Evolutionary conservation across 2,888 invertebrate genomes (phyloP).

Genomic region (Aporophyla lueneburgensis): DNA sequence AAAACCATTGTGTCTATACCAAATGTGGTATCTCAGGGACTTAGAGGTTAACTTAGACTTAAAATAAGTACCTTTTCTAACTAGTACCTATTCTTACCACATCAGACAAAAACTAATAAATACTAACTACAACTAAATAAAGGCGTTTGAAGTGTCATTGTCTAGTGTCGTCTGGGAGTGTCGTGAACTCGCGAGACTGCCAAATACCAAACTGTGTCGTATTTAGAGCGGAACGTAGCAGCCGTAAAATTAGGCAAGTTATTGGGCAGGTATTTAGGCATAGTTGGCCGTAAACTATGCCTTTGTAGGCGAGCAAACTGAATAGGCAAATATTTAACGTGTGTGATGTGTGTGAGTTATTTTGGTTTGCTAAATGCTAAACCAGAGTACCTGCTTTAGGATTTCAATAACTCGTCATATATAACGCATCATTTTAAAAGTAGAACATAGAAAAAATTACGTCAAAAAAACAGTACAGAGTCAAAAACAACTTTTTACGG

Average conservation of each 20-base stretch:
- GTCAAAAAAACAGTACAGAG: too few species aligned
- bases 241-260: conserved; percentile 47
- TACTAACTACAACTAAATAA: conserved; percentile 15
- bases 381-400: not conserved
- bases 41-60: too few species aligned
- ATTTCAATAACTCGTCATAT: not conserved
- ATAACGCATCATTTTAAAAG: not conserved
- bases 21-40: too few species aligned
- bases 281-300: conserved; percentile 20
- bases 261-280: conserved; percentile 34
- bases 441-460: too few species aligned
- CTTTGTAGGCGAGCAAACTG: conserved; percentile 3
- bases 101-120: conserved; percentile 1
- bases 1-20: too few species aligned
- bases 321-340: conserved; percentile 7
- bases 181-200: conserved; percentile 26
- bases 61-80: not conserved
- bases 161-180: conserved; percentile 4
- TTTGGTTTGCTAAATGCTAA: not conserved
- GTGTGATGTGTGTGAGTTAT: not conserved
- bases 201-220: conserved; percentile 50
- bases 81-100: not conserved
- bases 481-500: too few species aligned
- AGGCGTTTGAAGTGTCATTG: conserved; percentile 18
- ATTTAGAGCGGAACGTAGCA: conserved; percentile 37